A percentile compares a stretch with the other conserved stretches of the same genome.
Evolutionary conservation across 2,113 vertebrate species (phyloP).

Genomic region (Chloroceryle aenea): DNA sequence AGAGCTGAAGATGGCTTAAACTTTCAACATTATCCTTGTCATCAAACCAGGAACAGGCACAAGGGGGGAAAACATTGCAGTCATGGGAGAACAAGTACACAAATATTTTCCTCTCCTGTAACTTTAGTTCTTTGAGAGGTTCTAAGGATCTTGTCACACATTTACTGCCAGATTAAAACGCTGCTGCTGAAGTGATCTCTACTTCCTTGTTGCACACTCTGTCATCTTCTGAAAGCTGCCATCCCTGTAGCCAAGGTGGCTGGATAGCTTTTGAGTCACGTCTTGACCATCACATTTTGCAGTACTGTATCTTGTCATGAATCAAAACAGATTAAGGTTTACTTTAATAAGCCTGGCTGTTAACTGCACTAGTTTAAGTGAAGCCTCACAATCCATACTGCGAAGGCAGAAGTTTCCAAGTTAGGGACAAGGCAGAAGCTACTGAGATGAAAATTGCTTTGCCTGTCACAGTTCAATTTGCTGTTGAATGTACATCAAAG

Average conservation of each 20-base stretch:
- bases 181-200: not conserved
- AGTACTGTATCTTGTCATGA: not conserved
- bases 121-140: not conserved
- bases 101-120: not conserved
- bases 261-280: not conserved
- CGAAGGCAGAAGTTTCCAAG: rapidly evolving
- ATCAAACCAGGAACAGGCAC: not conserved
- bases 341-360: not conserved
- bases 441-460: not conserved
- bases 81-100: not conserved
- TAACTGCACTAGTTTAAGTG: not conserved
- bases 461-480: not conserved
- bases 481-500: not conserved
- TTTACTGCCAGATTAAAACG: not conserved
- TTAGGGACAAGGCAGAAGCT: not conserved
- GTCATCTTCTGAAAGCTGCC: not conserved
- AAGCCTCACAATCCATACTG: not conserved
- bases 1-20: not conserved
- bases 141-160: not conserved
- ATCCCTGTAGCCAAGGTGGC: not conserved
- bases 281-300: not conserved
- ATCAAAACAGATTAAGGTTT: not conserved
- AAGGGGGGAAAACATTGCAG: not conserved
- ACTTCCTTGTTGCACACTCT: not conserved
- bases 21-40: not conserved